Evolutionary conservation across 2,888 invertebrate genomes (phyloP), one percentile per base, ranked within the genome.

Genomic region (Ormia ochracea): DNA sequence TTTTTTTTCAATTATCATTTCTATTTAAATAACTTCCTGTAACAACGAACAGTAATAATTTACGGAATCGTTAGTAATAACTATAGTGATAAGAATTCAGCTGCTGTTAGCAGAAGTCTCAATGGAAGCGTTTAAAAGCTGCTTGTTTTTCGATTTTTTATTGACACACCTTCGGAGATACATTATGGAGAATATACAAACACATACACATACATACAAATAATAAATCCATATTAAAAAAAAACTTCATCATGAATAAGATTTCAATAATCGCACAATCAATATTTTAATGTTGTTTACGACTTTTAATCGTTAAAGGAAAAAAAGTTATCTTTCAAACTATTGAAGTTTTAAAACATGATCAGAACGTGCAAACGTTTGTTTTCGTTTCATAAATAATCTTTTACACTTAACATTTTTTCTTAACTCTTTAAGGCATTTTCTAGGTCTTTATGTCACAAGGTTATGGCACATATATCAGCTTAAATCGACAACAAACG

Each of bases 401-500:
- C 38, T 23, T 52, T n/a, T 59, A 7, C 26, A 1, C 17, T 28
- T 17, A 43, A 19, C 17, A 17, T 1, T 59, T 54, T 19, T 52
- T n/a, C 28, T 9, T 9, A 52, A 43, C 21, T 26, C 4, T 63
- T 56, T 4, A 41, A 4, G 52, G 52, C n/a, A n/a, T 66, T 68
- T 56, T 63, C 54, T 72, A 36, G 72, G 76, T 76, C 56, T 48
- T 80, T 80, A 59, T 56, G 76, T 76, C 56, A 76, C 76, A 76
- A 80, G 80, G 80, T 68, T 52, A 80, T 38, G 45, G 33, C 6
- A 6, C 14, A 45, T n/a, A 74, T 58, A 50, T 58, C 33, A 36
- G 14, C 36, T 21, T 59, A 59, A 31, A 17, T 26, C 26, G 54
- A 54, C 36, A 50, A 50, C n/a, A 14, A 3, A 17, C 41, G n/a